Evolutionary conservation across 2,888 invertebrate species (phyloP).

Genomic region (Drosophila atroscutellata): DNA sequence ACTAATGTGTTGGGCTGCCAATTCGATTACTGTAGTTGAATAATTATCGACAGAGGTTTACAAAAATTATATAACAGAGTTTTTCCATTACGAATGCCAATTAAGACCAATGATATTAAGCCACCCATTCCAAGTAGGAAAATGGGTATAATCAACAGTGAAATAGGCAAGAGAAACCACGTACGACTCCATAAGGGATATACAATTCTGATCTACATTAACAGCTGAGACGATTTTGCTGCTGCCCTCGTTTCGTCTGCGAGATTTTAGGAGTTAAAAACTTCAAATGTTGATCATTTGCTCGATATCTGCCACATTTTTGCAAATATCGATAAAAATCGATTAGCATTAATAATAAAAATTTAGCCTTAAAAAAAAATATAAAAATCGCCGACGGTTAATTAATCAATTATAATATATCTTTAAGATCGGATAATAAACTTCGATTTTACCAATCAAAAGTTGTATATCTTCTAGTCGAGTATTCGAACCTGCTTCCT

Average conservation of each 20-base stretch:
- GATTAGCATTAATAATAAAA: not conserved
- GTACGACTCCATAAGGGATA: not conserved
- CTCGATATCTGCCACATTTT: too few relatives aligned
- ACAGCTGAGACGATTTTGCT: too few relatives aligned
- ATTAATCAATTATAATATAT: too few relatives aligned
- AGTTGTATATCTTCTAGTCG: not conserved
- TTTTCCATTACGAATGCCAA: not conserved
- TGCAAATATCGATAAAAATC: not conserved
- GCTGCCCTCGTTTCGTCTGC: too few relatives aligned
- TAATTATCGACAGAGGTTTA: not conserved
- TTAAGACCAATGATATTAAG: not conserved
- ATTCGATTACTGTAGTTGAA: not conserved
- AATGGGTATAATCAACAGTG: not conserved
- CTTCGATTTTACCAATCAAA: too few relatives aligned
- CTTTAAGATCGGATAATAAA: too few relatives aligned
- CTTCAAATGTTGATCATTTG: not conserved
- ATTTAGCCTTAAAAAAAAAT: too few relatives aligned
- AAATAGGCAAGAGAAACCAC: not conserved
- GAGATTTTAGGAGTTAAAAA: fast-evolving
- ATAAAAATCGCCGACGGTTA: too few relatives aligned
- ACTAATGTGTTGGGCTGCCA: not conserved
- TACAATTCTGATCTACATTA: not conserved
- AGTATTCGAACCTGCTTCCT: not conserved
- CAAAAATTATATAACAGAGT: not conserved
- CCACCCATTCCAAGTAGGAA: not conserved